Evolutionary conservation across 2,888 invertebrate genomes (phyloP).

Genomic region (Prosopocoilus inquinatus): DNA sequence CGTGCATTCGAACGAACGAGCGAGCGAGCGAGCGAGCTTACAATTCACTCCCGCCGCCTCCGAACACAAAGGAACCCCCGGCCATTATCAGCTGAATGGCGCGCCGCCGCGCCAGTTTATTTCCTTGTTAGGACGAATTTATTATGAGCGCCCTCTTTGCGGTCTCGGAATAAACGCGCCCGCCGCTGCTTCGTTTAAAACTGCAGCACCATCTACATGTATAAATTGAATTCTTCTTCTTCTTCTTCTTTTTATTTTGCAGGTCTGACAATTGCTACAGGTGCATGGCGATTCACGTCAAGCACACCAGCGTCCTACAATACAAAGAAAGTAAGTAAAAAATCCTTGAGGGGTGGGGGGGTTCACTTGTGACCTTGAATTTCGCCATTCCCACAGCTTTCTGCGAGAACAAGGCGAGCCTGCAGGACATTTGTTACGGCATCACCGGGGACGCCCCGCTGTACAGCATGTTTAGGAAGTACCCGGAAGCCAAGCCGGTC

Average conservation of each 20-base stretch:
- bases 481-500: slow-evolving; percentile 63
- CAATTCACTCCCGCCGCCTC: no score
- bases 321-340: slow-evolving; percentile 77
- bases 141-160: no score
- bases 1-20: not conserved
- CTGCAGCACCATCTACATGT: no score
- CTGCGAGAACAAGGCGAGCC: slow-evolving; percentile 59
- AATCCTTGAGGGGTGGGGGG: no score
- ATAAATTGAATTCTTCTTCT: no score
- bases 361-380: slow-evolving; percentile 16
- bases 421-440: slow-evolving; percentile 64
- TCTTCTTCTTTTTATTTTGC: slow-evolving; percentile 42
- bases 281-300: slow-evolving; percentile 75
- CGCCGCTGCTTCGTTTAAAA: no score
- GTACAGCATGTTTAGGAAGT: slow-evolving; percentile 73
- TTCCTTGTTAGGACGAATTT: no score
- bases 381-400: slow-evolving; percentile 60
- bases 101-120: no score
- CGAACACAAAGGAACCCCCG: no score
- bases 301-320: slow-evolving; percentile 74
- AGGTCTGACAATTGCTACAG: slow-evolving; percentile 68
- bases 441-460: slow-evolving; percentile 71
- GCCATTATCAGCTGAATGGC: no score
- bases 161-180: no score
- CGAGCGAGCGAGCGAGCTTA: no score